Conservation (phyloP, 2,113 vertebrate species). For the Oryzias woworae region DNA sequence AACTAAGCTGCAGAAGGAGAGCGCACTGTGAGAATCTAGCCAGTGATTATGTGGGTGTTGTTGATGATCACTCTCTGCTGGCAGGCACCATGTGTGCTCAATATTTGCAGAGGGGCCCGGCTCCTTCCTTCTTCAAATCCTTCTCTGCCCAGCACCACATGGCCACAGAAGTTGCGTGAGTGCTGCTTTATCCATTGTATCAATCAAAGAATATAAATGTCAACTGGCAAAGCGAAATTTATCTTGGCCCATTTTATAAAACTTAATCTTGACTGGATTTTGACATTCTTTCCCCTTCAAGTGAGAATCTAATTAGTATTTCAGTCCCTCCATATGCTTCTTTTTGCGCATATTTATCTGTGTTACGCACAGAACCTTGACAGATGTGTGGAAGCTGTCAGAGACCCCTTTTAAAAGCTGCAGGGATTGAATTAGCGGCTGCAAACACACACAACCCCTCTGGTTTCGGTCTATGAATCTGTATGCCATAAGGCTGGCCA, state of each 20-base stretch:
- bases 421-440: conserved; percentile 35
- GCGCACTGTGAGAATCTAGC: conserved; percentile 26
- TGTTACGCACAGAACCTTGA: conserved; percentile 41
- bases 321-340: background rate
- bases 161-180: conserved; percentile 9
- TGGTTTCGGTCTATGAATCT: conserved; percentile 41
- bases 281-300: conserved; percentile 19
- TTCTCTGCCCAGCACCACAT: conserved; percentile 13
- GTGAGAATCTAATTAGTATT: conserved; percentile 30
- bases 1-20: conserved; percentile 30
- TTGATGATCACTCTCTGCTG: conserved; percentile 55
- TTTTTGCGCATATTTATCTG: background rate
- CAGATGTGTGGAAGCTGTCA: conserved; percentile 38
- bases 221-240: conserved; percentile 23
- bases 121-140: conserved; percentile 42
- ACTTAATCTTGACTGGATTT: conserved; percentile 7
- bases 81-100: conserved; percentile 41
- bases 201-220: conserved; percentile 25
- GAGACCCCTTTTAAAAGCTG: conserved; percentile 33
- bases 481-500: conserved; percentile 50
- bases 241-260: conserved; percentile 19
- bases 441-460: conserved; percentile 30
- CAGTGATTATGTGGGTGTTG: conserved; percentile 52
- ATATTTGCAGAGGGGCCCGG: conserved; percentile 41
- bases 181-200: conserved; percentile 36